Evolutionary conservation across 2,113 vertebrate genomes (phyloP), one percentile per base, ranked within the genome.

Genomic region (Salvator merianae): DNA sequence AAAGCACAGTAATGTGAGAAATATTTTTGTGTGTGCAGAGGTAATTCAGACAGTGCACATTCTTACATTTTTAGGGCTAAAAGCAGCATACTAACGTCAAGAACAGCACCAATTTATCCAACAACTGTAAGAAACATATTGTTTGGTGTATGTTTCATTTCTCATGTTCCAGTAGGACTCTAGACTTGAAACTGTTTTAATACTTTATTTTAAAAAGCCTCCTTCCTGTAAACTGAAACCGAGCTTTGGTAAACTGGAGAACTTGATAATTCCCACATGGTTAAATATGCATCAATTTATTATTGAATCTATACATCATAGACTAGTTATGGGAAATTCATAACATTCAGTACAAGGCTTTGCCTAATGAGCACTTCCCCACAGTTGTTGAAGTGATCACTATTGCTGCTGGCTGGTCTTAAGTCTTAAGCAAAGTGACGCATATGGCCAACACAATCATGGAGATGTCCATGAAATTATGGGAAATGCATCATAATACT

Each of bases 351-450:
- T 16, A 83, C 70, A 30, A 89, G 82, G 75, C 1, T 28, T 59
- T 84, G 32, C 1, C 55, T 28, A 83, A 47, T 38, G 28, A 79
- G 76, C 13, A 82, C 16, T 36, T 59, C 18, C 16, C 55, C 16
- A 55, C 34, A 72, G 86, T 91, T 53, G 34, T 14, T 88, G 79
- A 78, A 78, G 66, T 85, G 80, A 84, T 66, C 86, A 34, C 73
- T 28, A 66, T 3, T 28, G 53, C 16, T 63, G 73, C 10, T 71
- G 7, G 16, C 38, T 50, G 77, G 38, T 71, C 75, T 88, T 68
- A 63, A 26, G 84, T 86, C 40, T 79, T 83, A 81, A 62, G 3
- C 80, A 69, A 66, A 88, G 59, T 47, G 38, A 1, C 18, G 20
- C 43, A 47, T 5, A 47, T 47, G 43, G 43, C 43, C 10, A 2